These are phyloP conservation scores for Lophotriccus pileatus DNA, from an alignment of 2,797 vertebrate genomes.

Conservation along the genomic window DNA sequence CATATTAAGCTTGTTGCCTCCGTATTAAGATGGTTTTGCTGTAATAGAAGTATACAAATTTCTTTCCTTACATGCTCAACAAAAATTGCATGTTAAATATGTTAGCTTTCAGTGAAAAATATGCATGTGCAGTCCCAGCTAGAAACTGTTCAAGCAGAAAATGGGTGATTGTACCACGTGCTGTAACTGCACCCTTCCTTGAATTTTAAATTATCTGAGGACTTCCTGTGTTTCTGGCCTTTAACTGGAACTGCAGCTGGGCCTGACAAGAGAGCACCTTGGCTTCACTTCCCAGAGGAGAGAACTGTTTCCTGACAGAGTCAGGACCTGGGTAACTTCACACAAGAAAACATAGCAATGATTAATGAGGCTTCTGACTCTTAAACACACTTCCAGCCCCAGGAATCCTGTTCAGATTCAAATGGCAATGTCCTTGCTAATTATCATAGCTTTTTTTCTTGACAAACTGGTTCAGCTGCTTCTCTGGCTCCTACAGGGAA, in stretches of 20 bases:
- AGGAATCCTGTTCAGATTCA: background rate
- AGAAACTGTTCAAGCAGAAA: background rate
- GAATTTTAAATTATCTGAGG: background rate
- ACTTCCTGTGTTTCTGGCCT: background rate
- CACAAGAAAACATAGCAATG: background rate
- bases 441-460: background rate
- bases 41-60: background rate
- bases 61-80: background rate
- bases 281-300: background rate
- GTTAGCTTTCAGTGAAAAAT: background rate
- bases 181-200: conserved; percentile 2
- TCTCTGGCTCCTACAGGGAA: background rate
- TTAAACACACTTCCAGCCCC: background rate
- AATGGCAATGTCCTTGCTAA: background rate
- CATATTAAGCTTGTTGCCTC: background rate
- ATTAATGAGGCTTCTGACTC: background rate
- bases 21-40: background rate
- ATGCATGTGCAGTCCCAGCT: background rate
- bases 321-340: background rate
- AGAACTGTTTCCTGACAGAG: background rate
- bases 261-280: background rate
- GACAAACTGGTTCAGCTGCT: conserved; percentile 20
- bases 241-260: background rate
- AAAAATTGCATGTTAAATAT: background rate
- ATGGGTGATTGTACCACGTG: background rate